These are phyloP conservation scores for Amblyraja radiata DNA, from an alignment of 2,797 vertebrate genomes.

Conservation along the genomic window DNA sequence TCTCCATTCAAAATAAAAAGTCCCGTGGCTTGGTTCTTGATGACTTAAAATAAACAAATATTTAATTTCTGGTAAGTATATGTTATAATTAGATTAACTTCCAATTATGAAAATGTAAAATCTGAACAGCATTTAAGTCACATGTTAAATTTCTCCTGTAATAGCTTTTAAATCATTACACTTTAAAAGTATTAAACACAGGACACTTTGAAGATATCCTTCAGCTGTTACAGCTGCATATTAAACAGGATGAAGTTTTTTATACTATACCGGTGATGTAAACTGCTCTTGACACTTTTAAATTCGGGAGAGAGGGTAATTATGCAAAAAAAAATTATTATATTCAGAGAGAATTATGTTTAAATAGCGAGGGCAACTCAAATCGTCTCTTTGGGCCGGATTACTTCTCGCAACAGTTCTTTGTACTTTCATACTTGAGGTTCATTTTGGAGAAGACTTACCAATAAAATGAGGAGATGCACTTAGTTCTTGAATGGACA, in stretches of 20 bases:
- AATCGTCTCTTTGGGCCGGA: not conserved
- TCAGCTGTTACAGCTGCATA: not conserved
- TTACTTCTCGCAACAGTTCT: not conserved
- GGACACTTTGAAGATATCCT: not conserved
- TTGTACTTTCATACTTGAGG: not conserved
- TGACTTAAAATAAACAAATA: constrained; percentile 55
- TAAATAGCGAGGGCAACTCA: not conserved
- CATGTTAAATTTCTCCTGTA: not conserved
- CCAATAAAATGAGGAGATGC: constrained; percentile 75
- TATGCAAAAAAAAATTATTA: not conserved
- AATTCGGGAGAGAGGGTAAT: not conserved
- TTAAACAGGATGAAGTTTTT: not conserved
- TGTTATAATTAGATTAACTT: not conserved
- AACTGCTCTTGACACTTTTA: not conserved
- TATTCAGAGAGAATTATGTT: not conserved
- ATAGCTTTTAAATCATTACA: not conserved
- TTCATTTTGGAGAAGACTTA: constrained; percentile 50
- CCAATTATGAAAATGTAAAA: not conserved
- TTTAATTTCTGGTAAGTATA: not conserved
- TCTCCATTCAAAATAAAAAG: constrained; percentile 83
- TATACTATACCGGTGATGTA: not conserved
- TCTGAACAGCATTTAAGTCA: not conserved
- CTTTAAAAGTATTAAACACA: not conserved
- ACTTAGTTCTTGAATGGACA: constrained; percentile 85
- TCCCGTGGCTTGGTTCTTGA: constrained; percentile 83